These are phyloP conservation scores for Amblyraja radiata DNA, from an alignment of 2,797 vertebrate genomes.

Conservation along the genomic window DNA sequence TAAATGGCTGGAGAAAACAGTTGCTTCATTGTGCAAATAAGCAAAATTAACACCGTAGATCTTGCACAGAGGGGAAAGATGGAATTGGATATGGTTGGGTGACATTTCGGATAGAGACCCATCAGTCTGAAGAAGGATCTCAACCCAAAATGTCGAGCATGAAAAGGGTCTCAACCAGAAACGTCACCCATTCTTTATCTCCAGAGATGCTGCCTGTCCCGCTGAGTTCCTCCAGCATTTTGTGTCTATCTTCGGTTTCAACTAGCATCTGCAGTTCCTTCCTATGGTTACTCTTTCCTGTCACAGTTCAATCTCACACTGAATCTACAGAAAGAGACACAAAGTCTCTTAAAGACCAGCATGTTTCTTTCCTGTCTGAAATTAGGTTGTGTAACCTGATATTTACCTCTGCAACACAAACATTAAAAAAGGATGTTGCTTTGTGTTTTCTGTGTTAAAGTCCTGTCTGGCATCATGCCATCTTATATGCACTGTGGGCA, in stretches of 20 bases:
- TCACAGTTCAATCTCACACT: not conserved
- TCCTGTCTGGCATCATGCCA: not conserved
- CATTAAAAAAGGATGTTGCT: not conserved
- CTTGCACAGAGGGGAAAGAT: not conserved
- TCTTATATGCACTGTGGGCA: not conserved
- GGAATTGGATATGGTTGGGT: not conserved
- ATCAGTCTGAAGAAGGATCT: too few relatives aligned
- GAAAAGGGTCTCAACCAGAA: too few relatives aligned
- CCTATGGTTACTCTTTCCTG: not conserved
- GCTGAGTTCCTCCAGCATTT: too few relatives aligned
- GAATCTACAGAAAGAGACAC: not conserved
- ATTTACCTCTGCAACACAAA: not conserved
- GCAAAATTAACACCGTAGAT: not conserved
- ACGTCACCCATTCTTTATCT: too few relatives aligned
- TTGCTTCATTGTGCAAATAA: not conserved
- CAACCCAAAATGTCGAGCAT: too few relatives aligned
- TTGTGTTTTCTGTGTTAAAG: not conserved
- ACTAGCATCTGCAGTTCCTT: too few relatives aligned
- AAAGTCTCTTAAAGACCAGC: constrained; percentile 10
- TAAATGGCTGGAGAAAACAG: too few relatives aligned
- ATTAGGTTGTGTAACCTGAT: not conserved
- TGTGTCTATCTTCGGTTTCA: too few relatives aligned
- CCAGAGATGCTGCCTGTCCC: too few relatives aligned
- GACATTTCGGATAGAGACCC: too few relatives aligned
- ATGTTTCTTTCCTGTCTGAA: not conserved